Base-by-base conservation (phyloP, 2,797 vertebrate genomes). In the Emydoidea blandingii region DNA sequence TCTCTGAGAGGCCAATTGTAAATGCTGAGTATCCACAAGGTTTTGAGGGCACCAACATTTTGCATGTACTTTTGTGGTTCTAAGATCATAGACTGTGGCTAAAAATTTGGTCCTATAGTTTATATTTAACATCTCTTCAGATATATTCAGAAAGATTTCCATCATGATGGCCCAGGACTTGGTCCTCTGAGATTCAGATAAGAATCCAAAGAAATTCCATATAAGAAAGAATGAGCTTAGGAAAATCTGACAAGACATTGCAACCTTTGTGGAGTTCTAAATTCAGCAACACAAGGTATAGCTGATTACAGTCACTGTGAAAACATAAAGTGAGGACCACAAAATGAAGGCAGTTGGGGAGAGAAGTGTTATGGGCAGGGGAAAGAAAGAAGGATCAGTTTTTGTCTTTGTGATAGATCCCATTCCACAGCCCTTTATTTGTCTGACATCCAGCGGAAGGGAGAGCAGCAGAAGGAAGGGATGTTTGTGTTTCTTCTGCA, bases 281-380 rank as follows among this genome's bases (percentile, higher is more conserved):
- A 56, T 23, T n/a, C 15, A 47, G 18, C 1, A 50, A 9, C 0
- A 1, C 23, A 72, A 23, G 37, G 11, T 12, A 49, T 31, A 47
- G 27, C 27, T 47, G 14, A 44, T 57, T 44, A 10, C 29, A 82
- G 8, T 59, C 1, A 12, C 14, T 81, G n/a, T 72, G 84, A 47
- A 56, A 85, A 23, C 16, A 4, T 41, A 57, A 79, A 52, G 0
- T 76, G 56, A 54, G 4, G 34, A 34, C 84, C 80, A 87, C 29
- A 16, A 23, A 91, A 82, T 44, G 31, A 12, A 65, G 59, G 1
- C 23, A 72, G 0, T 10, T 27, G 29, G 0, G 0, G 3, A 72
- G 37, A 72, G 59, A 72, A 23, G n/a, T 41, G 68, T 72, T 41
- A 41, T 23, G 37, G 21, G n/a, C 5, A 41, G 68, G 5, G 37